Evolutionary conservation across 2,888 invertebrate species (phyloP).

Genomic region (Camptogramma bilineatum): DNA sequence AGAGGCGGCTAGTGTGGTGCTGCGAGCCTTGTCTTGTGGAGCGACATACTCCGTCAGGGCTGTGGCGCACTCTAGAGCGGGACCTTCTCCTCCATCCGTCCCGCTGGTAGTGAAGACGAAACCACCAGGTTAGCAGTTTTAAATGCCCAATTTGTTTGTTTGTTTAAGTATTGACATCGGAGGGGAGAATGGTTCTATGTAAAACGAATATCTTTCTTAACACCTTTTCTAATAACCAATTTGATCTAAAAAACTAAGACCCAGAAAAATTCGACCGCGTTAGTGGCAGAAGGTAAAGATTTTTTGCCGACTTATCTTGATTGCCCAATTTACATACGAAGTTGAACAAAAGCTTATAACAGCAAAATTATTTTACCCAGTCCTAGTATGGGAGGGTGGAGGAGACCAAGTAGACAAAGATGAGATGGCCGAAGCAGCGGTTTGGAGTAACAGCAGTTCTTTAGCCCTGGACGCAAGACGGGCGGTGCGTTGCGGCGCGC

Average conservation of each 20-base stretch:
- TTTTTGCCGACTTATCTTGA: too few species aligned
- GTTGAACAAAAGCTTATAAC: too few species aligned
- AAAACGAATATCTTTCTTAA: too few species aligned
- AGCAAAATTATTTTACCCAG: too few species aligned
- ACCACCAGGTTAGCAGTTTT: conserved; percentile 70
- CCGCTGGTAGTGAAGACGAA: conserved; percentile 75
- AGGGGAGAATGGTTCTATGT: too few species aligned
- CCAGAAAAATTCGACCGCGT: too few species aligned
- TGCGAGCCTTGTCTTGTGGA: conserved; percentile 73
- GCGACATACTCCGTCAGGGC: conserved; percentile 75
- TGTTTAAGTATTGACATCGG: not conserved
- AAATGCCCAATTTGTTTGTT: too few species aligned
- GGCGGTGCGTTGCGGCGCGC: conserved; percentile 76
- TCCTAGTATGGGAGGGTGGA: conserved; percentile 80
- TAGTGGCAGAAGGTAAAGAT: too few species aligned
- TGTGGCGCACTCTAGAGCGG: conserved; percentile 75
- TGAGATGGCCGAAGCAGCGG: conserved; percentile 73
- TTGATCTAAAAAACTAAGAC: too few species aligned
- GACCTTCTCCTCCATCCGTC: conserved; percentile 69
- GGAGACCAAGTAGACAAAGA: conserved; percentile 64
- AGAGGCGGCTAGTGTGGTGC: conserved; percentile 66
- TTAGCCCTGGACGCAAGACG: conserved; percentile 76
- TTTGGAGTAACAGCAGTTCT: conserved; percentile 81
- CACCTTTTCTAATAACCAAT: too few species aligned
- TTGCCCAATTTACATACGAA: too few species aligned